These are phyloP conservation scores for Diadumene lineata DNA, from an alignment of 92 coral and sea anemone species.

Conservation along the genomic window DNA sequence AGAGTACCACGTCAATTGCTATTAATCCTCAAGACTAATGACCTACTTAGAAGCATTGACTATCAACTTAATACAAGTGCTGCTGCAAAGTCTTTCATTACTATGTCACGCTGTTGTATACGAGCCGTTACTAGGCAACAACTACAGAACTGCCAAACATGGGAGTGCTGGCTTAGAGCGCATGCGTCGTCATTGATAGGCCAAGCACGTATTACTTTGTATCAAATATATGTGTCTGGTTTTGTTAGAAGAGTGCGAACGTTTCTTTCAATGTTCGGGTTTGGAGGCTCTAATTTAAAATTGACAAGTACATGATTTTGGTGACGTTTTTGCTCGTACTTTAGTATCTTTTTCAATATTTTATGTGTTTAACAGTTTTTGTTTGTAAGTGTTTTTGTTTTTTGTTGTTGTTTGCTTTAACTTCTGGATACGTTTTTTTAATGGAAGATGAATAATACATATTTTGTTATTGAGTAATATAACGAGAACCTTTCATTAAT, in stretches of 20 bases:
- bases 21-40: constrained; percentile 90
- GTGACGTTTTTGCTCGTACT: no score
- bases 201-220: constrained; percentile 61
- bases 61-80: constrained; percentile 85
- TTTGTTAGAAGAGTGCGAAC: constrained; percentile 37
- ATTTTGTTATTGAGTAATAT: no score
- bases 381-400: no score
- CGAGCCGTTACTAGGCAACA: constrained; percentile 86
- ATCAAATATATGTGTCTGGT: constrained; percentile 66
- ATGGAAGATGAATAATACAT: no score
- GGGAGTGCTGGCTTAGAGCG: constrained; percentile 79
- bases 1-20: constrained; percentile 90
- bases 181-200: constrained; percentile 60
- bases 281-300: not conserved
- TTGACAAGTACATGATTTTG: not conserved
- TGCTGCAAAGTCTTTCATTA: constrained; percentile 84
- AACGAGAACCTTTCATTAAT: no score
- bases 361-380: no score
- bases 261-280: constrained; percentile 13
- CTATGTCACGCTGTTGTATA: constrained; percentile 96
- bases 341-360: no score
- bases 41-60: constrained; percentile 90
- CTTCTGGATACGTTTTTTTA: no score
- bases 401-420: no score
- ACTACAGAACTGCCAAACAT: constrained; percentile 56